Base-by-base conservation (phyloP, 92 coral and sea anemone genomes). In the Palythoa grandis region DNA sequence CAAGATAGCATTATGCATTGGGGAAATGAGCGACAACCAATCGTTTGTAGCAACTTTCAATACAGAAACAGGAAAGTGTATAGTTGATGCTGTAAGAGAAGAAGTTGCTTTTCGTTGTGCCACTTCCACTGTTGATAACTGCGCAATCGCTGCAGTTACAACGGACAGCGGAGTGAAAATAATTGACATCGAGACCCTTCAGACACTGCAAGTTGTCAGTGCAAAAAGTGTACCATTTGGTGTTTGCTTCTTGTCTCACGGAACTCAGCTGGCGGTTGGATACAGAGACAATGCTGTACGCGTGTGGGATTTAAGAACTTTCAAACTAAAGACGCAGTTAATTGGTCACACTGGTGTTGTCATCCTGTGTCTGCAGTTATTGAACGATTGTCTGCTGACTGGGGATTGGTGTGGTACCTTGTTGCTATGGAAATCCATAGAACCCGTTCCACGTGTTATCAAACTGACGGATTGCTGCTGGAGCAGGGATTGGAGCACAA, bases 241-340 rank as follows among this genome's bases (percentile, higher is more conserved):
- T 29, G 66, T 73, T 52, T 80, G 74, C 54, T 80, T 80, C 40
- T 35, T 80, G 85, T 66, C 85, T 13, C 4, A 1, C n/a, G 85
- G 85, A 13, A 1, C 74, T 47, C 85, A 80, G 85, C 60, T 80
- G 20, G 85, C 74, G 14, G 74, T 80, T 37, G 85, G 85, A 15
- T 80, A 63, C 85, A 65, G 47, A 40, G 85, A 80, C 56, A 0
- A 16, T 35, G 40, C 57, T 38, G 74, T 80, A 16, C 74, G 85
- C 52, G 85, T 80, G 43, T 80, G 85, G 85, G 85, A 80, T 66
- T 52, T 80, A 52, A 14, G 16, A 23, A 80, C 85, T 23, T 70
- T 29, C 24, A 22, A 70, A 66, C 16, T 67, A 43, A 40, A 47
- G 40, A 23, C 20, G 5, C 57, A 47, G 17, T 53, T 80, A 9